phyloP scores from a whole-genome alignment of 2,888 invertebrate species.

The Muschampia plurimacula region DNA sequence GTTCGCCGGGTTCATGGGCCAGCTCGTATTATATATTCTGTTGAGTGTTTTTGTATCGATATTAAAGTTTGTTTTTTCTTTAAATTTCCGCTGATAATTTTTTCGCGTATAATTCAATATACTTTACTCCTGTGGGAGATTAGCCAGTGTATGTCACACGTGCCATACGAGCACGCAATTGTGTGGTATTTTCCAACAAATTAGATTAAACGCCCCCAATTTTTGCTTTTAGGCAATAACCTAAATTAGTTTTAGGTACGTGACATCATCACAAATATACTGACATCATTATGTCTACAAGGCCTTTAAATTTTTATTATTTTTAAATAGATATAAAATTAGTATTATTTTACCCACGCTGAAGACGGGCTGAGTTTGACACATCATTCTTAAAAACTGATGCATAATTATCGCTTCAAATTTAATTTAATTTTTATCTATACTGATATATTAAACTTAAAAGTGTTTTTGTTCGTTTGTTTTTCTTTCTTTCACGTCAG shows the following conservation, averaged over 20 bases:
- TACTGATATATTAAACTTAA: no score
- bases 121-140: constrained; percentile 6
- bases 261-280: neutral
- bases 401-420: no score
- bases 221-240: constrained; percentile 29
- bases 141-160: constrained; percentile 13
- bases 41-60: neutral
- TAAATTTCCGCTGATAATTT: neutral
- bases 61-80: neutral
- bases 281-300: no score
- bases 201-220: constrained; percentile 24
- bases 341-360: no score
- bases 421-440: no score
- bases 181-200: constrained; percentile 38
- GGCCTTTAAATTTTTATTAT: no score
- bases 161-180: constrained; percentile 34
- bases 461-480: no score
- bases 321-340: no score
- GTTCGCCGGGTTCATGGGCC: no score
- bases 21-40: neutral
- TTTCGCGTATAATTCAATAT: constrained; percentile 4
- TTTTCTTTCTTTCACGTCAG: no score
- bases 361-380: no score
- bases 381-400: no score
- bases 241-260: constrained; percentile 10